Base-by-base conservation (phyloP, 2,888 invertebrate genomes). In the Mesorhabditis spiculigera region DNA sequence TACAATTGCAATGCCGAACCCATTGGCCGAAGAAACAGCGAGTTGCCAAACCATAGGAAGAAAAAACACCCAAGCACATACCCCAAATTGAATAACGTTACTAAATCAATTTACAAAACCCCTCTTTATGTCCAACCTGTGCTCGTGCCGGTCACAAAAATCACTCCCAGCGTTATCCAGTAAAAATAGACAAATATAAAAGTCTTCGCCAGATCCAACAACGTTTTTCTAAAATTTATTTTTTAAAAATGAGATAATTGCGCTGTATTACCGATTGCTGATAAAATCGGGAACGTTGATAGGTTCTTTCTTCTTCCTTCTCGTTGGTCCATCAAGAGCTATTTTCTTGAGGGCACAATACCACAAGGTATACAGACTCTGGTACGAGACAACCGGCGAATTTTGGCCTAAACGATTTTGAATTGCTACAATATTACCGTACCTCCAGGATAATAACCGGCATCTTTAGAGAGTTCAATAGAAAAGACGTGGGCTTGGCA, bases 21-120 rank as follows among this genome's bases (percentile, higher is more conserved):
- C 69, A 94, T 91, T 0, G 95, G 95, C 76, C 93, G 90, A 66
- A 95, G 89, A 86, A 96, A 95, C 86, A 96, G 92, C 86, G 96
- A 95, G 41, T 94, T 93, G 61, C 97, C 97, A 88, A 93, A 93
- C 97, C 97, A 98, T 61, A 98, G 90, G 87, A 97, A 96, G 78
- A 93, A 90, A 87, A 97, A 98, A 0, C 95, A 93, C 4, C 95
- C 94, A 70, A 95, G 90, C 13, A 98, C 90, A 87, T 98, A 98
- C 45, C 96, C 96, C 87, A 97, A 89, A 0, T 95, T 95, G 88
- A 97, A 93, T 45, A 97, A 88, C 86, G 94, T 95, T 42, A 95
- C 65, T 41, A 8, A 65, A 43, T 13, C 3, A 43, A 13, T 2
- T 41, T 41, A 45, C 28, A 3, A 5, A n/a, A n/a, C 3, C 44